phyloP scores from a whole-genome alignment of 92 coral and sea anemone species.

The Montipora capitata region DNA sequence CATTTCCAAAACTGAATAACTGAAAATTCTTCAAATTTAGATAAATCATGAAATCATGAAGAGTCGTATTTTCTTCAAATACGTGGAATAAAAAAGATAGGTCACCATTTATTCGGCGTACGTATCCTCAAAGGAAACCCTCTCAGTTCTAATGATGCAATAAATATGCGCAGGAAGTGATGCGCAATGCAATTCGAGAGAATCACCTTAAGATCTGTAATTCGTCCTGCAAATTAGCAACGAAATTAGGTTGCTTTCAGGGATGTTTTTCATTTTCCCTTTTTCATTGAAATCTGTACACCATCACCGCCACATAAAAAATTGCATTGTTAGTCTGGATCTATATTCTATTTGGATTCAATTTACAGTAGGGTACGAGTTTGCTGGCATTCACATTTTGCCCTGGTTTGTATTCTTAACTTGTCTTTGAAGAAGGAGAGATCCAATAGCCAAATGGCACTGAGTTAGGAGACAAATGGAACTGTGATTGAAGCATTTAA shows the following conservation, averaged over 20 bases:
- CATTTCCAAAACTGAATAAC: not conserved
- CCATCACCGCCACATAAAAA: not conserved
- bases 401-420: not conserved
- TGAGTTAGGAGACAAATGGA: not conserved
- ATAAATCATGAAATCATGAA: not conserved
- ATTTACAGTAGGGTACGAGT: conserved; percentile 4
- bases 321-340: not conserved
- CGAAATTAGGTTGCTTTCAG: not conserved
- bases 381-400: conserved; percentile 1
- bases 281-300: not conserved
- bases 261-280: conserved; percentile 2
- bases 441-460: not conserved
- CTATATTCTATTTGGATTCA: not conserved
- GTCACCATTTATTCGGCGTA: not conserved
- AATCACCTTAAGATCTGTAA: conserved; percentile 4
- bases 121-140: conserved; percentile 1
- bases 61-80: not conserved
- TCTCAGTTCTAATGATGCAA: conserved; percentile 1
- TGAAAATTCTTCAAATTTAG: not conserved
- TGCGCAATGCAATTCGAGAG: not conserved
- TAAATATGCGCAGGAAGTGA: not conserved
- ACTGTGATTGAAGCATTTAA: conserved; percentile 4
- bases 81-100: not conserved
- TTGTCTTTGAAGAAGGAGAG: not conserved
- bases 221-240: conserved; percentile 4